A percentile compares a stretch with the other conserved stretches of the same genome.
Conservation (phyloP, 2,888 invertebrate genomes). For the Hirtodrosophila histrioides region DNA sequence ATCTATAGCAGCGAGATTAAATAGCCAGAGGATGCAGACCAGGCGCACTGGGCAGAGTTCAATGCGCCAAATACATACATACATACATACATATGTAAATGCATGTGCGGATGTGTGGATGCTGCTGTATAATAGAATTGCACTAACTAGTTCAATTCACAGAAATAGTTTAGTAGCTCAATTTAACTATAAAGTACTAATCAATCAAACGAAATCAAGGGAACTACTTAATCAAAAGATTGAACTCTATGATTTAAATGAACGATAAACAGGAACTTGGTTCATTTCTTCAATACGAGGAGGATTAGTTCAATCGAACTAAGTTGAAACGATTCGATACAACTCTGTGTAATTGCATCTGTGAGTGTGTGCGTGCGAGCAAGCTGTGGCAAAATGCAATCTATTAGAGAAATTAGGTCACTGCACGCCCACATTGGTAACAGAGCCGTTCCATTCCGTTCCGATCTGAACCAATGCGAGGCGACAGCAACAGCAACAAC, state of each 20-base stretch:
- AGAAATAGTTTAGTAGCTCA: no score
- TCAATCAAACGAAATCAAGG: no score
- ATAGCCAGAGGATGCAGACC: slow-evolving; percentile 24
- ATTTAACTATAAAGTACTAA: no score
- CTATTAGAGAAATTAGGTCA: slow-evolving; percentile 76
- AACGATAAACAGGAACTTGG: no score
- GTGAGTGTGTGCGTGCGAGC: slow-evolving; percentile 15
- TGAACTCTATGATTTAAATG: no score
- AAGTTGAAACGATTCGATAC: no score
- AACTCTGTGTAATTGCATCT: background rate
- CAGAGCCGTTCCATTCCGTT: slow-evolving; percentile 25
- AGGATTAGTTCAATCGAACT: no score
- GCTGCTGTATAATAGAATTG: background rate
- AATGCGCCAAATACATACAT: slow-evolving; percentile 57
- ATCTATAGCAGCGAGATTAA: slow-evolving; percentile 26
- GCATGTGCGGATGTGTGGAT: slow-evolving; percentile 3
- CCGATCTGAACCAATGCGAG: slow-evolving; percentile 14
- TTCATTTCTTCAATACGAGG: no score
- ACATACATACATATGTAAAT: background rate
- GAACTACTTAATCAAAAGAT: no score
- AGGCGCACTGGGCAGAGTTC: slow-evolving; percentile 48
- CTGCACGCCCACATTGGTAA: slow-evolving; percentile 76
- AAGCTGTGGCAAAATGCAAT: slow-evolving; percentile 69
- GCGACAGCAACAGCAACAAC: slow-evolving; percentile 28
- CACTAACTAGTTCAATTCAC: no score